Conservation (phyloP, 37 sponge, comb jelly and placozoan genomes). For the Geodia barretti region DNA sequence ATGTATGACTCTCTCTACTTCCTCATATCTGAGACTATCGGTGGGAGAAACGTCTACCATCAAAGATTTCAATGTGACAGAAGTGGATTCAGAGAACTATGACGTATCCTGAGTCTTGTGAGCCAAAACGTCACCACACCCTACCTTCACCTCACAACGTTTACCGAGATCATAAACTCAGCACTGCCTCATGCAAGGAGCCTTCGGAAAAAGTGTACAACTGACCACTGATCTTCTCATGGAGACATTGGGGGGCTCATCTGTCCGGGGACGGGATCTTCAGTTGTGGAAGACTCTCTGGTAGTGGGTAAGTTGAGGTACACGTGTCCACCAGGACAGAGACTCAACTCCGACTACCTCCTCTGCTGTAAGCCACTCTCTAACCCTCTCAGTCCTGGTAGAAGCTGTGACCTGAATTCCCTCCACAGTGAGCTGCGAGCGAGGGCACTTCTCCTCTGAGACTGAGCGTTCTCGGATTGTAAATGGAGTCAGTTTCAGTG, state of each 20-base stretch:
- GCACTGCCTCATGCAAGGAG: not conserved
- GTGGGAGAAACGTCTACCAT: not conserved
- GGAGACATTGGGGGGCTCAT: not conserved
- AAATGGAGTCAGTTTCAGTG: too few relatives aligned
- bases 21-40: not conserved
- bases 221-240: too few relatives aligned
- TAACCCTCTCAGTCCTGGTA: too few relatives aligned
- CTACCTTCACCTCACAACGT: too few relatives aligned
- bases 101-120: too few relatives aligned
- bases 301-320: not conserved
- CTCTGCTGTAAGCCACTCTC: conserved; percentile 33
- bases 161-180: conserved; percentile 3
- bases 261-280: not conserved
- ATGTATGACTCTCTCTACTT: not conserved
- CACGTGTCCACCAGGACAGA: conserved; percentile 32
- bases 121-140: conserved; percentile 6
- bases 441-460: too few relatives aligned
- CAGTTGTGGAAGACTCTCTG: not conserved
- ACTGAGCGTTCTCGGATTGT: too few relatives aligned
- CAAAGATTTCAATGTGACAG: not conserved
- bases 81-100: too few relatives aligned
- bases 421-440: too few relatives aligned
- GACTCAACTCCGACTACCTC: conserved; percentile 18
- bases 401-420: too few relatives aligned
- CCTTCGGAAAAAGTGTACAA: not conserved